Evolutionary conservation across 2,113 vertebrate species (phyloP), one percentile per base, ranked within the genome.

Genomic region (Cyprinodon brontotheroides): DNA sequence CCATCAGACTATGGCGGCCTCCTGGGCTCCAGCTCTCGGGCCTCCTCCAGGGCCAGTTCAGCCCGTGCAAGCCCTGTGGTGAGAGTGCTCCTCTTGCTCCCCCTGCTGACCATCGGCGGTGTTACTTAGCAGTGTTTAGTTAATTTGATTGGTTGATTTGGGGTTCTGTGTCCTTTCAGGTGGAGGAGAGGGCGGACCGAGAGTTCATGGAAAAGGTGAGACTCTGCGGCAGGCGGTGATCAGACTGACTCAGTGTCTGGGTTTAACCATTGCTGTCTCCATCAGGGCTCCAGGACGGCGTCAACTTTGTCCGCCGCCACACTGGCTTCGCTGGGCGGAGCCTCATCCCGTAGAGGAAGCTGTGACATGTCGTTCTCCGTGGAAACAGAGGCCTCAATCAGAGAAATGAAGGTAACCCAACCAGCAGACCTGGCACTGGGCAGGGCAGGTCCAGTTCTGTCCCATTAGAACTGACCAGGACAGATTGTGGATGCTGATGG

Each of bases 51-150:
- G 91, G 95, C 96, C 86, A 97, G 96, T 85, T 98, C 97, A 14
- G 96, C 97, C 61, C 95, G 96, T n/a, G 97, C 97, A 84, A 98
- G 97, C 90, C 97, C 97, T 4, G 97, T 98, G 97, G 97, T 98
- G 95, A 98, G 97, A 93, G 38, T n/a, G 43, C 53, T 39, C 20
- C 45, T 47, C 12, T 78, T 43, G 29, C n/a, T 3, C 39, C 61
- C n/a, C 36, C 60, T 70, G 70, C 61, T 73, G 60, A 36, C 22
- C 37, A 4, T n/a, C 48, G 0, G 9, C 20, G 53, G 4, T 65
- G 64, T 59, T 37, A 48, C 77, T 53, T 3, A 13, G 15, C 39
- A 2, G 39, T 17, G 39, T 17, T 39, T 40, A 14, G 17, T 2
- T 41, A 1, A n/a, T 20, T 11, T 11, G 63, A 43, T 41, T 17